A percentile compares a stretch with the other conserved stretches of the same genome.
These are phyloP conservation scores for Zaprionus ornatus DNA, from an alignment of 1,140 invertebrate genomes.

Conservation along the genomic window DNA sequence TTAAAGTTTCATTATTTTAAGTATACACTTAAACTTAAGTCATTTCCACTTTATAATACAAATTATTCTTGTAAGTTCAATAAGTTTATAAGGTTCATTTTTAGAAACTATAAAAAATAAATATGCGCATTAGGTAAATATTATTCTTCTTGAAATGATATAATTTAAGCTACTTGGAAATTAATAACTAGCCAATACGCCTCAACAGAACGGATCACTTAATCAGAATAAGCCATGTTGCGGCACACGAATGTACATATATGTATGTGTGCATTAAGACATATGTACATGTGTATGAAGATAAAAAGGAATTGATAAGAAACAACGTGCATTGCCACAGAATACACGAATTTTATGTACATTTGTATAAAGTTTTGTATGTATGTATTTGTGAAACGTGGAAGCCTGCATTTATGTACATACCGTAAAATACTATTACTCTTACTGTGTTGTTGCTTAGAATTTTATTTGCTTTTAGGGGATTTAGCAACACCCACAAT, in stretches of 20 bases:
- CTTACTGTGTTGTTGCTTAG: background rate
- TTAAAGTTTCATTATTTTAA: background rate
- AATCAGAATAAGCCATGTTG: constrained; percentile 14
- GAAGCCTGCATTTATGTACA: too few species aligned
- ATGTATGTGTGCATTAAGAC: background rate
- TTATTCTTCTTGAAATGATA: background rate
- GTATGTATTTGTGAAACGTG: background rate
- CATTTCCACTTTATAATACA: background rate
- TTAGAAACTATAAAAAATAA: background rate
- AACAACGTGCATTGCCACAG: constrained; percentile 18
- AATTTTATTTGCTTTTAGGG: background rate
- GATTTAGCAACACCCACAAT: too few species aligned
- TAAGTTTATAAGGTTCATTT: too few species aligned
- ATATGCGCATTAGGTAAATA: background rate
- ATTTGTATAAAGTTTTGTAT: background rate
- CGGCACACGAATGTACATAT: background rate
- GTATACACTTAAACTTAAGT: background rate
- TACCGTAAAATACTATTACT: background rate
- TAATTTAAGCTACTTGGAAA: background rate
- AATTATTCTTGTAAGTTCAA: too few species aligned
- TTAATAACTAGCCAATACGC: background rate
- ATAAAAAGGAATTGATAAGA: constrained; percentile 68
- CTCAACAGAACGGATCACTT: background rate
- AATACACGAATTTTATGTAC: background rate
- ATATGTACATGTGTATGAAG: constrained; percentile 21